These are phyloP conservation scores for Ptilorrhoa leucosticta DNA, from an alignment of 2,113 vertebrate genomes.

Conservation along the genomic window DNA sequence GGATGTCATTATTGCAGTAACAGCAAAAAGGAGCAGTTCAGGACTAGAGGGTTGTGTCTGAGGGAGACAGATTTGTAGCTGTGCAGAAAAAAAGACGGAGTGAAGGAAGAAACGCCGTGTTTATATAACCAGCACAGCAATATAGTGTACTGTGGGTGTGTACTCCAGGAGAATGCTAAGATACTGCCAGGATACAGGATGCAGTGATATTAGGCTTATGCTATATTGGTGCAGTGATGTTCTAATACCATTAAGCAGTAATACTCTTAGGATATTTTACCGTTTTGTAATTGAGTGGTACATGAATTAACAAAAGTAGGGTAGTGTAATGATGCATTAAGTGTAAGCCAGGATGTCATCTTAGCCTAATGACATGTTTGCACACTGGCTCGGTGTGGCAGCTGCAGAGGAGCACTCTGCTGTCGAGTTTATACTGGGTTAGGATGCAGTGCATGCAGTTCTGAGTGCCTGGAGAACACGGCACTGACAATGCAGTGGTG, in stretches of 20 bases:
- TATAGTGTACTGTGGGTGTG: constrained; percentile 42
- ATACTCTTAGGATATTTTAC: not conserved
- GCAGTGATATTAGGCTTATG: constrained; percentile 4
- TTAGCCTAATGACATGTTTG: not conserved
- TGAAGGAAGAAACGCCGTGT: not conserved
- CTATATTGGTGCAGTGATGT: not conserved
- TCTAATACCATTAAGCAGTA: not conserved
- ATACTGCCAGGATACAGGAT: constrained; percentile 14
- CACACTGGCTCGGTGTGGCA: not conserved
- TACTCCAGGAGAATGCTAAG: constrained; percentile 20
- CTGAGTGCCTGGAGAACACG: not conserved
- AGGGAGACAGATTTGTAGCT: constrained; percentile 33
- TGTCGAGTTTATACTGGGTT: not conserved
- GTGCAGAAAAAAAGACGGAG: not conserved
- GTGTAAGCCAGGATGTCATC: not conserved
- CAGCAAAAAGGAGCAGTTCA: constrained; percentile 18
- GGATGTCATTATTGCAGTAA: constrained; percentile 11
- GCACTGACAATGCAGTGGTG: not conserved
- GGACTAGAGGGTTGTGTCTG: not conserved
- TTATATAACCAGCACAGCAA: constrained; percentile 47
- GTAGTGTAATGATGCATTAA: not conserved
- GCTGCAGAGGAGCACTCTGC: not conserved
- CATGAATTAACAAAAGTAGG: not conserved
- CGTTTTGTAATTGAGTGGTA: not conserved
- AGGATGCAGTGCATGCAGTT: not conserved